Evolutionary conservation across 2,797 vertebrate genomes (phyloP).

Genomic region (Zonotrichia albicollis): DNA sequence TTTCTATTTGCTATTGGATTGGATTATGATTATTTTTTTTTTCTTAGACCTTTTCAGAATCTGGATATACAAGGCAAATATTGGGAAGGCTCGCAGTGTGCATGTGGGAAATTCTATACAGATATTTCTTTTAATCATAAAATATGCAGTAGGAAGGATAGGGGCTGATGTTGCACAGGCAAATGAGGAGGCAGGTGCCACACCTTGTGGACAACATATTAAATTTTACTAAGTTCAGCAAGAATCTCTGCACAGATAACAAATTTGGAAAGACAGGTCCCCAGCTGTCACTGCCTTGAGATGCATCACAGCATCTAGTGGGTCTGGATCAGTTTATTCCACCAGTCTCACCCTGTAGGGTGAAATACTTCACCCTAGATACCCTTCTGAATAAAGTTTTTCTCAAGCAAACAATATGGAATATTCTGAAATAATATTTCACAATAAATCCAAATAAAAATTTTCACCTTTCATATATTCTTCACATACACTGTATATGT

Average conservation of each 20-base stretch:
- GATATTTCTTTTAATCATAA: not conserved
- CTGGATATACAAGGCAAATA: not conserved
- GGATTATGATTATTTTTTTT: not conserved
- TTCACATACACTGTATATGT: not conserved
- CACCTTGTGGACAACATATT: not conserved
- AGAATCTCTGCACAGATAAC: not conserved
- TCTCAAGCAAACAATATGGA: not conserved
- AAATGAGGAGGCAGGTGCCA: not conserved
- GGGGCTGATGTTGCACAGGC: not conserved
- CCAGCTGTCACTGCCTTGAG: not conserved
- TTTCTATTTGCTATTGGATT: not conserved
- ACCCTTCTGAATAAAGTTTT: not conserved
- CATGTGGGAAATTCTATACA: not conserved
- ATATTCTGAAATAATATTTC: not conserved
- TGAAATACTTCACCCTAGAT: not conserved
- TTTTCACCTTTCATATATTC: not conserved
- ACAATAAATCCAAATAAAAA: not conserved
- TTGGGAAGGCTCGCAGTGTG: not conserved
- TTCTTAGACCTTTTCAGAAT: not conserved
- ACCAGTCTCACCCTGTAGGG: not conserved
- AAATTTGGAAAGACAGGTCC: not conserved
- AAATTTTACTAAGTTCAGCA: not conserved
- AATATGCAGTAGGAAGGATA: not conserved
- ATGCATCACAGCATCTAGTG: not conserved
- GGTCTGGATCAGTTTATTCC: not conserved